A percentile compares a stretch with the other conserved stretches of the same genome.
Evolutionary conservation across 1,140 invertebrate genomes (phyloP).

Genomic region (Camponotus vicinus): DNA sequence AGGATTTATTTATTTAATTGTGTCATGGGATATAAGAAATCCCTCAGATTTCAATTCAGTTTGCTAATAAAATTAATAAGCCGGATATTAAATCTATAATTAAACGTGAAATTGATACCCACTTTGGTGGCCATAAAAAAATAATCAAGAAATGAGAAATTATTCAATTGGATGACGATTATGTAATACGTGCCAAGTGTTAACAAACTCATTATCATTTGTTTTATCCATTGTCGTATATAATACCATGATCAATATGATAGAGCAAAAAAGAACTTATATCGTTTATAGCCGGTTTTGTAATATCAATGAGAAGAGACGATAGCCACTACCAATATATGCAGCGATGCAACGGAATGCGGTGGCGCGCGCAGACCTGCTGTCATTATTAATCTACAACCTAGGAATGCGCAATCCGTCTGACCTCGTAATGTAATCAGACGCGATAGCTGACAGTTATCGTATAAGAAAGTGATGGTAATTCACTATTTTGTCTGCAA

Average conservation of each 20-base stretch:
- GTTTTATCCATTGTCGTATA: constrained; percentile 42
- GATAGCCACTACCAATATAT: constrained; percentile 28
- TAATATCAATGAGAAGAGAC: constrained; percentile 47
- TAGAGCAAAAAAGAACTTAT: background rate
- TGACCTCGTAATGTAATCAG: constrained; percentile 37
- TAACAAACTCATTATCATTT: constrained; percentile 1
- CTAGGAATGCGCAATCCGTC: constrained; percentile 34
- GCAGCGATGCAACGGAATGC: constrained; percentile 52
- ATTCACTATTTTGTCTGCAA: constrained; percentile 20
- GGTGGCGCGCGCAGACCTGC: constrained; percentile 25
- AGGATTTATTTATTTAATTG: background rate
- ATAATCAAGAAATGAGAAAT: constrained; percentile 10
- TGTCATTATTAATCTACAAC: constrained; percentile 51
- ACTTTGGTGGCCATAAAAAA: background rate
- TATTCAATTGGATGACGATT: constrained; percentile 31
- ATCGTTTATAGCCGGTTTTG: constrained; percentile 49
- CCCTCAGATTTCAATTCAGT: background rate
- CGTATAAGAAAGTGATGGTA: constrained; percentile 25
- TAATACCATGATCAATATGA: constrained; percentile 45
- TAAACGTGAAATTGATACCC: background rate
- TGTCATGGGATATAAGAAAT: background rate
- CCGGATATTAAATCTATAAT: constrained; percentile 13
- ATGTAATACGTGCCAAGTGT: constrained; percentile 28
- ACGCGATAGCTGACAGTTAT: constrained; percentile 33
- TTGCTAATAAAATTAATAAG: constrained; percentile 20